These are phyloP conservation scores for Antheraea pernyi DNA, from an alignment of 1,140 invertebrate genomes.

Conservation along the genomic window DNA sequence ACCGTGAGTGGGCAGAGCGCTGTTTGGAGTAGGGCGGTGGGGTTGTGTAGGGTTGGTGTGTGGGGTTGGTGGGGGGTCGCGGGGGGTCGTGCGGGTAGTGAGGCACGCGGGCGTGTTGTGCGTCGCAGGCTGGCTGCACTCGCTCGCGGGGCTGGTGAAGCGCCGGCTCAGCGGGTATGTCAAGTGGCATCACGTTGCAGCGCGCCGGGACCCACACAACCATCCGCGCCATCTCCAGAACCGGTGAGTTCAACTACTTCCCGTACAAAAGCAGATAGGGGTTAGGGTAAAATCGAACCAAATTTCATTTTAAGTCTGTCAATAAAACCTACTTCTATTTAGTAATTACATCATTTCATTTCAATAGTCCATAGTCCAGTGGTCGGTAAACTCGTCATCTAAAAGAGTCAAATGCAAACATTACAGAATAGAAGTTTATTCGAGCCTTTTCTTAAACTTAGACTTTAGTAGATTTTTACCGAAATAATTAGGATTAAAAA, in stretches of 20 bases:
- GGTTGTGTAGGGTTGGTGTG: conserved; percentile 13
- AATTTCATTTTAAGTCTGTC: no score
- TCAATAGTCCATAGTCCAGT: no score
- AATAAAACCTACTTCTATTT: no score
- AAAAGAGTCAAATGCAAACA: no score
- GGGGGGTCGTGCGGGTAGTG: conserved; percentile 21
- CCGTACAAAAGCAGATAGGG: no score
- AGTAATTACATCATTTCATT: no score
- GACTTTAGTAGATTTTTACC: no score
- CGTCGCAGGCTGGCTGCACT: conserved; percentile 81
- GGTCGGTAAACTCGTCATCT: no score
- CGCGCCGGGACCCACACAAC: conserved; percentile 40
- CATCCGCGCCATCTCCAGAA: conserved; percentile 41
- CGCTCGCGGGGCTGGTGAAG: conserved; percentile 82
- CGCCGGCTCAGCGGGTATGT: conserved; percentile 88
- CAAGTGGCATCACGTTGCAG: conserved; percentile 82
- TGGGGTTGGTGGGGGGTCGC: conserved; percentile 22
- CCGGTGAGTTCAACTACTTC: conserved; percentile 34
- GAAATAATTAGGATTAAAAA: no score
- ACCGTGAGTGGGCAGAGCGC: conserved; percentile 29
- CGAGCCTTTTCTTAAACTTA: no score
- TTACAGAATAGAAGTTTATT: no score
- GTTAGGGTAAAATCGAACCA: no score
- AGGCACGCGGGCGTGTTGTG: conserved; percentile 12
- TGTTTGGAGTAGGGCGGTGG: conserved; percentile 21